Evolutionary conservation across 2,113 vertebrate species (phyloP).

Genomic region (Prolemur simus): DNA sequence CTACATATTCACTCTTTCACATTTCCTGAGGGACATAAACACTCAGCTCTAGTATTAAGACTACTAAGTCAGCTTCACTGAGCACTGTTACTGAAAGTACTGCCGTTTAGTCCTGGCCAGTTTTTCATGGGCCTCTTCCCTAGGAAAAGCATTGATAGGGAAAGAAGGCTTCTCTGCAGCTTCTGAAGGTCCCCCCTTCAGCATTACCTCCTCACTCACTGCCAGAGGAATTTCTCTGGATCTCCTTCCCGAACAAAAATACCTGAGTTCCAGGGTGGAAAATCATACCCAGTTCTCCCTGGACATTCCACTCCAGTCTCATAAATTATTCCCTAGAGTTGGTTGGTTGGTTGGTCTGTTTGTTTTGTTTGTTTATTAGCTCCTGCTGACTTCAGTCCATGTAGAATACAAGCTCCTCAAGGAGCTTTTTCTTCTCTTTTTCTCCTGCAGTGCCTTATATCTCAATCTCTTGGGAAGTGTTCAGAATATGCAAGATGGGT

Average conservation of each 20-base stretch:
- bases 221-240: not conserved
- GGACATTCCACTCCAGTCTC: not conserved
- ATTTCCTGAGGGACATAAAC: not conserved
- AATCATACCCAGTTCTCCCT: not conserved
- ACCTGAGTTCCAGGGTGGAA: not conserved
- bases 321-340: not conserved
- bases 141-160: not conserved
- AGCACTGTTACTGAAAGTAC: slow-evolving; percentile 4
- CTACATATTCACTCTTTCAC: not conserved
- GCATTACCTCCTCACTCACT: not conserved
- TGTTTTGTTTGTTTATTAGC: not conserved
- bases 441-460: slow-evolving; percentile 41
- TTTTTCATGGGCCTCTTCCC: slow-evolving; percentile 8
- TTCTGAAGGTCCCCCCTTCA: not conserved
- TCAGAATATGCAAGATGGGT: not conserved
- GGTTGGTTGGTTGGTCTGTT: slow-evolving; percentile 25
- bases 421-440: slow-evolving; percentile 20
- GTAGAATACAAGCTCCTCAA: slow-evolving; percentile 32
- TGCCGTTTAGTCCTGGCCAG: not conserved
- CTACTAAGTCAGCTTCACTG: not conserved
- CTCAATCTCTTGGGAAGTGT: slow-evolving; percentile 7
- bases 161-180: not conserved
- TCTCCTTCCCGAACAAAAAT: not conserved
- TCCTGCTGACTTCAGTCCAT: slow-evolving; percentile 35
- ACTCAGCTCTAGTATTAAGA: not conserved